These are phyloP conservation scores for Choristoneura rosaceana DNA, from an alignment of 2,888 invertebrate species.

Conservation along the genomic window DNA sequence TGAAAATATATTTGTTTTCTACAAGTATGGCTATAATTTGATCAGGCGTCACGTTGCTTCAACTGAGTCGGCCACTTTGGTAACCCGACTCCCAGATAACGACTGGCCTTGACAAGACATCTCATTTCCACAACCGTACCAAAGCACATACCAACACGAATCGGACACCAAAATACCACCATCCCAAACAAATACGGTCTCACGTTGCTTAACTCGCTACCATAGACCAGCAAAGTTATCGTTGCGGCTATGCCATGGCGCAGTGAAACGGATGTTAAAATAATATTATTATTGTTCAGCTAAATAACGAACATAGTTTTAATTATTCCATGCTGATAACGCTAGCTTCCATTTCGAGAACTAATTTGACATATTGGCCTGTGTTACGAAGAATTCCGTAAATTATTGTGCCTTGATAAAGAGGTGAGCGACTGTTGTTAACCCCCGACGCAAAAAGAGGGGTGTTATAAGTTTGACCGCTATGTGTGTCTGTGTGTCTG, in stretches of 20 bases:
- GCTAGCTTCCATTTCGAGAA: slow-evolving; percentile 14
- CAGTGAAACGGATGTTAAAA: slow-evolving; percentile 37
- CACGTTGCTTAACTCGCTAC: slow-evolving; percentile 4
- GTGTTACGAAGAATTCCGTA: slow-evolving; percentile 1
- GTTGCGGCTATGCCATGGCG: slow-evolving; percentile 21
- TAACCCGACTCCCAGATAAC: slow-evolving; percentile 75
- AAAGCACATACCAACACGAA: slow-evolving; percentile 7
- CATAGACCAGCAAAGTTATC: neutral
- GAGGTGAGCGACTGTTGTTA: neutral
- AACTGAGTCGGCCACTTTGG: slow-evolving; percentile 70
- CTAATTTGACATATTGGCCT: slow-evolving; percentile 11
- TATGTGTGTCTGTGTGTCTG: too few species aligned
- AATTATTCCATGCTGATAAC: slow-evolving; percentile 16
- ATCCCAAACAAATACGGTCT: neutral
- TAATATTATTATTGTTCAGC: slow-evolving; percentile 28
- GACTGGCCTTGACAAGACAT: slow-evolving; percentile 66
- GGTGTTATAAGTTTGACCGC: too few species aligned
- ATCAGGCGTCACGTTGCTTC: slow-evolving; percentile 54
- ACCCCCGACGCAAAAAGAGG: too few species aligned
- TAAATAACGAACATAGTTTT: slow-evolving; percentile 19
- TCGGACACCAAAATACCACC: neutral
- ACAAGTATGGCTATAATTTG: slow-evolving; percentile 36
- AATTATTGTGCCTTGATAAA: neutral
- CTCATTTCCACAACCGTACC: slow-evolving; percentile 41
- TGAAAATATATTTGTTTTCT: slow-evolving; percentile 4